Base-by-base conservation (phyloP, 2,113 vertebrate species). In the Channa argus region DNA sequence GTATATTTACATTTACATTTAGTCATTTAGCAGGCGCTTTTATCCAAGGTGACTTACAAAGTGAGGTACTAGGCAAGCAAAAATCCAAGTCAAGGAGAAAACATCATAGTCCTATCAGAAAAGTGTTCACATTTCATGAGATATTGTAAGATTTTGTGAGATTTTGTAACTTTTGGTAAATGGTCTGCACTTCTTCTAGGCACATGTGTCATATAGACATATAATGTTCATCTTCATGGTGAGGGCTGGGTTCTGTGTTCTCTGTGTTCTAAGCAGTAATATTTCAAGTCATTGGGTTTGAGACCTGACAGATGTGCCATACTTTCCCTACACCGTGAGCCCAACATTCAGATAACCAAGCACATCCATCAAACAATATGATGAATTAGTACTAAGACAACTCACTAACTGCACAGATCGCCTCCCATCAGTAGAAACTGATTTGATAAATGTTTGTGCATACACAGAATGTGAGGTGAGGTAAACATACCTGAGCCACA, bases 341-440 rank as follows among this genome's bases (percentile, higher is more conserved):
- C 75, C 36, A 39, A 56, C 37, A 67, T 77, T 70, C 51, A 45
- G 65, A 63, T 77, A 85, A 71, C 75, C 41, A 37, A 88, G 83
- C 62, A 9, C 87, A 93, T 93, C 89, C 88, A 93, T 92, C 92
- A 92, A 73, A 89, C 14, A 68, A 90, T 87, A 86, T 86, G 67
- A 87, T 64, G 74, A 89, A 89, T 86, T 82, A 88, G 80, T 50
- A 75, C 67, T 7, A 59, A 64, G 79, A 89, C 80, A 87, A 74
- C 85, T 90, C 84, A 84, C 88, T 89, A 88, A 83, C 87, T 85
- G 87, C 84, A 83, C 84, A 82, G 74, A 70, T 71, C 82, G 86
- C 86, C 79, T 85, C 86, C 85, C 84, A 90, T 91, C 89, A 91
- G 75, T 79, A 60, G 74, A 84, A 86, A 88, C 83, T 88, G 82